Percentiles rank a stretch among this genome's conserved stretches.
Conservation (phyloP, 2,888 invertebrate species). For the Dendrolimus houi region DNA sequence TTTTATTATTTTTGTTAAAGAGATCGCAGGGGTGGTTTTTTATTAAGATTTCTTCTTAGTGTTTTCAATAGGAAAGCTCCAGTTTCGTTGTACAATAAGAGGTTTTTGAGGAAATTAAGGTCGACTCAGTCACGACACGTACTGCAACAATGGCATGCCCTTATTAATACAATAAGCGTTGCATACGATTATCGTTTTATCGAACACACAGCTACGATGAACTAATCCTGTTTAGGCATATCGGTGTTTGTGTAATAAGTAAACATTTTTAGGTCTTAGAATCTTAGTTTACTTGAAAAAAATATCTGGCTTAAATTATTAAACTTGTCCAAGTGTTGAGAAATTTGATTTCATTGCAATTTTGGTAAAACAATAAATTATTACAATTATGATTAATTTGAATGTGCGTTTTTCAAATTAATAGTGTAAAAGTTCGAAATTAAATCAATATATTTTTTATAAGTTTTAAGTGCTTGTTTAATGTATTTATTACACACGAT, state of each 20-base stretch:
- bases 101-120: slow-evolving; percentile 15
- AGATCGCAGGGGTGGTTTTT: slow-evolving; percentile 10
- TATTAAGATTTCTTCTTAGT: neutral
- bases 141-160: slow-evolving; percentile 72
- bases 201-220: slow-evolving; percentile 38
- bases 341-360: no score
- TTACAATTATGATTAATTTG: no score
- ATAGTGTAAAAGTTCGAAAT: no score
- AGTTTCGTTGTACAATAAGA: neutral
- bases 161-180: slow-evolving; percentile 75
- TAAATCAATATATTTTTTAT: no score
- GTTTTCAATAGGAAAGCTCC: neutral
- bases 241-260: neutral
- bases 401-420: no score
- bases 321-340: no score
- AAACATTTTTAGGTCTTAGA: neutral
- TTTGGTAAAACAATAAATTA: no score
- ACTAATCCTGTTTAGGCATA: slow-evolving; percentile 26
- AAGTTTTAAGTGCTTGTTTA: no score
- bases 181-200: slow-evolving; percentile 66
- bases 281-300: no score
- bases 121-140: slow-evolving; percentile 73
- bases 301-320: no score
- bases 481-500: no score
- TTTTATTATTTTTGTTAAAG: slow-evolving; percentile 10